These are phyloP conservation scores for Mareca strepera DNA, from an alignment of 2,797 vertebrate species.

Conservation along the genomic window DNA sequence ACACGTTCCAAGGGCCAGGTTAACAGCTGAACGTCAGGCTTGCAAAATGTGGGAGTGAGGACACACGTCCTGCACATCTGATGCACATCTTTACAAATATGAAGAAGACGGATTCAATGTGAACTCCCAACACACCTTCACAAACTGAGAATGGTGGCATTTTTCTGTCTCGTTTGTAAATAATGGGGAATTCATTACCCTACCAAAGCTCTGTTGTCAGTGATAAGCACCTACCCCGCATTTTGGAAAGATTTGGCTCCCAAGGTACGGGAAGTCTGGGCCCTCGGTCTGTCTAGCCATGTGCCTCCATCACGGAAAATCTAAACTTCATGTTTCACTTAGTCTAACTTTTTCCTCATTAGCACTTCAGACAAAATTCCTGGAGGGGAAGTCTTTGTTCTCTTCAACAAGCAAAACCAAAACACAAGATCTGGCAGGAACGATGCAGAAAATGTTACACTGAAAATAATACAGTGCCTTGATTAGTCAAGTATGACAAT, in stretches of 20 bases:
- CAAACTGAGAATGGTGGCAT: neutral
- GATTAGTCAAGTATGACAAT: neutral
- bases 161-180: neutral
- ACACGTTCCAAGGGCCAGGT: rapidly evolving
- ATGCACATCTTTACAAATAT: neutral
- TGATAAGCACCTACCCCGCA: neutral
- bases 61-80: neutral
- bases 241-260: neutral
- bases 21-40: neutral
- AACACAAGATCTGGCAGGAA: conserved; percentile 61
- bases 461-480: conserved; percentile 31
- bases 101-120: neutral
- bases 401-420: conserved; percentile 61
- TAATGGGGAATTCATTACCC: neutral
- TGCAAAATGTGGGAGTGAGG: neutral
- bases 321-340: neutral
- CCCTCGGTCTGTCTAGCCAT: neutral
- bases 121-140: neutral
- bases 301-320: neutral
- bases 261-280: neutral
- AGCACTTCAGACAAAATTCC: conserved; percentile 64
- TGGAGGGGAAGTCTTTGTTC: conserved; percentile 62
- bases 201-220: neutral
- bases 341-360: conserved; percentile 60
- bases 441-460: conserved; percentile 39